Evolutionary conservation across 2,113 vertebrate genomes (phyloP), one percentile per base, ranked within the genome.

Genomic region (Emydocephalus ijimae): DNA sequence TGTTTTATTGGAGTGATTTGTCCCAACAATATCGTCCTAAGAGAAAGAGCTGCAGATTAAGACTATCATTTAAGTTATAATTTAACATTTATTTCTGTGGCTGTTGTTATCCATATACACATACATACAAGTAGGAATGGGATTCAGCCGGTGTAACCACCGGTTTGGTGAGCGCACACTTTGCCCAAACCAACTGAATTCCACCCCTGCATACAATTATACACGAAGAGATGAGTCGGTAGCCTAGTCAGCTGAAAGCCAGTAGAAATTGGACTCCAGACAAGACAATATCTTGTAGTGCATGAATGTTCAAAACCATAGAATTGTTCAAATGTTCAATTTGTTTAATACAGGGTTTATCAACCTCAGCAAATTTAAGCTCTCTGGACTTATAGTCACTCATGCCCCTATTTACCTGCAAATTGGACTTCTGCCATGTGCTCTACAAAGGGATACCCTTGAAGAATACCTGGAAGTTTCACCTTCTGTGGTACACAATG

Each of bases 1-100:
- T 34, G 45, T 93, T 93, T 92, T 3, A 54, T 88, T 48, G 10
- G 50, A 56, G 50, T 1, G 0, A 94, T 94, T 93, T 81, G 52
- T 91, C 93, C 92, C 91, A 91, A 92, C 50, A 18, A 85, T 94
- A 95, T 95, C 86, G 74, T 94, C 85, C 34, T 64, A 61, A 6
- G 12, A 54, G 26, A 48, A 92, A 90, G 39, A 55, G 64, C 50
- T 93, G 15, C 4, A 64, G 69, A 45, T 43, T n/a, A 20, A 85
- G 69, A 48, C 39, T 14, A 34, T 87, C 24, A 18, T 90, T 87
- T 45, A 57, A 26, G 91, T 91, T 87, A 89, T 91, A 94, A 93
- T 43, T n/a, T 89, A 1, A 0, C n/a, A 81, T 90, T 26, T 92
- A 92, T 95, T 92, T 90, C 48, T 50, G 0, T 8, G 8, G 26